A percentile compares a stretch with the other conserved stretches of the same genome.
Evolutionary conservation across 2,113 vertebrate species (phyloP).

Genomic region (Thamnaconus septentrionalis): DNA sequence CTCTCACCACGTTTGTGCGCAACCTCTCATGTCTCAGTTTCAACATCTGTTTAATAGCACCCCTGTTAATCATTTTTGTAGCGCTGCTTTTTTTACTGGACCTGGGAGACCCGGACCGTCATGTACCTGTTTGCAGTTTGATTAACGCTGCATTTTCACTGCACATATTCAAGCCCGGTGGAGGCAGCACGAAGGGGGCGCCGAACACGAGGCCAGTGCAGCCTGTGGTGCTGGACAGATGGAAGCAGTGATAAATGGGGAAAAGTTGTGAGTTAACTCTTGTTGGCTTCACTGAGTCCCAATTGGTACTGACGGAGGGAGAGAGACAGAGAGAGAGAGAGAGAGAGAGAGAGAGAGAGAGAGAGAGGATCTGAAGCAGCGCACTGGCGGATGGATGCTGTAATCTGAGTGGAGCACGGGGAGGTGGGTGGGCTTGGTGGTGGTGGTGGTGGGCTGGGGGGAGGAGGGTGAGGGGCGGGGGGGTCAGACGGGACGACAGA

Average conservation of each 20-base stretch:
- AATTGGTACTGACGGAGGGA: too few species aligned
- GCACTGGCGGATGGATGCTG: slow-evolving; percentile 11
- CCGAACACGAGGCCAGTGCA: slow-evolving; percentile 24
- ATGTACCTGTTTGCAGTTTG: slow-evolving; percentile 51
- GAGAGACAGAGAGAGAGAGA: too few species aligned
- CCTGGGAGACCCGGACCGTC: slow-evolving; percentile 48
- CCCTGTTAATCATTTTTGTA: slow-evolving; percentile 61
- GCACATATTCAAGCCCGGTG: slow-evolving; percentile 26
- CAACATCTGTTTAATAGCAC: slow-evolving; percentile 82
- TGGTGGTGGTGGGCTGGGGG: slow-evolving; percentile 1
- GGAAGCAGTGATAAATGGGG: slow-evolving; percentile 43
- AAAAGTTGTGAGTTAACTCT: slow-evolving; percentile 33
- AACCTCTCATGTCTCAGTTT: not conserved
- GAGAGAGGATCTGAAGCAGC: too few species aligned
- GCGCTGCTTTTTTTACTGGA: slow-evolving; percentile 49
- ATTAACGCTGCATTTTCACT: slow-evolving; percentile 48
- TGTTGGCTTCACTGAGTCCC: slow-evolving; percentile 19
- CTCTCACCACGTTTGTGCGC: too few species aligned
- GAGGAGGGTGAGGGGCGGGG: slow-evolving; percentile 37
- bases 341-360: too few species aligned
- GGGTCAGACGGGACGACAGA: slow-evolving; percentile 45
- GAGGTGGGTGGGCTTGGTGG: too few species aligned
- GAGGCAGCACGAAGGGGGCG: slow-evolving; percentile 15
- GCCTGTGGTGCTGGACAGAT: slow-evolving; percentile 42
- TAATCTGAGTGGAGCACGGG: slow-evolving; percentile 39